Conservation (phyloP, 2,797 vertebrate species). For the Nyctibius grandis region DNA sequence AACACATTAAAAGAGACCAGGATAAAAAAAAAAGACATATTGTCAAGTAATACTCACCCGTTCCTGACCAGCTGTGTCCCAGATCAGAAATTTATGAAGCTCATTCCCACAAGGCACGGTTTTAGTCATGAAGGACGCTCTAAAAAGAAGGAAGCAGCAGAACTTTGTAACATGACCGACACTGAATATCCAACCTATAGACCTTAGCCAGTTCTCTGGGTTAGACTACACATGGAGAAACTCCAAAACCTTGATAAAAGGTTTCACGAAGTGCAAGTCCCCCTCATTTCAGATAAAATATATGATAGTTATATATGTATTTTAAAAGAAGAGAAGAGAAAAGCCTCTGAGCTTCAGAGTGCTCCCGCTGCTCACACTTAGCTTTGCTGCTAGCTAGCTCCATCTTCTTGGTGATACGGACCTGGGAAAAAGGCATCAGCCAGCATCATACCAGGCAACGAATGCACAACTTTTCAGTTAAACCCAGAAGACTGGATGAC, state of each 20-base stretch:
- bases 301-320: neutral
- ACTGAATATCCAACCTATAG: neutral
- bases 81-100: slow-evolving; percentile 98
- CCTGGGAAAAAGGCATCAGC: neutral
- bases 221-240: neutral
- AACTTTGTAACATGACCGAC: neutral
- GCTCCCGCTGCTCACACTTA: neutral
- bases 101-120: slow-evolving; percentile 94
- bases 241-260: neutral
- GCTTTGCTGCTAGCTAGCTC: neutral
- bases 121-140: slow-evolving; percentile 98
- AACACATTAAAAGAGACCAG: neutral
- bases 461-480: neutral
- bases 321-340: neutral
- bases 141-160: slow-evolving; percentile 63
- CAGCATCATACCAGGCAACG: neutral
- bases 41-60: slow-evolving; percentile 78
- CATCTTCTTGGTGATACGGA: accelerated
- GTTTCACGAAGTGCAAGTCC: neutral
- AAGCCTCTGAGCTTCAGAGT: neutral
- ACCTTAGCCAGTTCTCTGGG: neutral
- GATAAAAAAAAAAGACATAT: neutral
- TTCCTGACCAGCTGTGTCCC: slow-evolving; percentile 98
- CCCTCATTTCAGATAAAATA: neutral
- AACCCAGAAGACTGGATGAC: neutral